Conservation (phyloP, 2,888 invertebrate species). For the Scrobipalpa atriplicella region DNA sequence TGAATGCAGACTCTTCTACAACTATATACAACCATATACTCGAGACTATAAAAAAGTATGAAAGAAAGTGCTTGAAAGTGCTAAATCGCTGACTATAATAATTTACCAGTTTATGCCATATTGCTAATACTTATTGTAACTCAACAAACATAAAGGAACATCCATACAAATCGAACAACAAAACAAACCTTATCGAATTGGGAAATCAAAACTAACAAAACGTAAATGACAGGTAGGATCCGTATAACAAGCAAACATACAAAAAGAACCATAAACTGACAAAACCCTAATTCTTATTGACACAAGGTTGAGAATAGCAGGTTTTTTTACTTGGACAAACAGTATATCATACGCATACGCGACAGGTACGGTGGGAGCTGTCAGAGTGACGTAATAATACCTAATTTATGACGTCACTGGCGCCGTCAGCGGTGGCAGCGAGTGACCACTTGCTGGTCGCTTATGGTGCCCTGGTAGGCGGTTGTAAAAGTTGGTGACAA, state of each 20-base stretch:
- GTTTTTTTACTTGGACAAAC: background rate
- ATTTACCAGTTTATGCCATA: too few species aligned
- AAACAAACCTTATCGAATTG: slow-evolving; percentile 49
- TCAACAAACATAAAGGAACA: background rate
- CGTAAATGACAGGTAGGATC: slow-evolving; percentile 65
- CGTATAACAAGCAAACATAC: slow-evolving; percentile 43
- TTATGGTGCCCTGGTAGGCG: background rate
- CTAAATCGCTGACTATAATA: too few species aligned
- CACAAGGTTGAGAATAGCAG: background rate
- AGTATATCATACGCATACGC: slow-evolving; percentile 44
- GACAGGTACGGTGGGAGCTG: slow-evolving; percentile 70
- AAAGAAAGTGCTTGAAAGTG: too few species aligned
- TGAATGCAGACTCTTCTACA: too few species aligned
- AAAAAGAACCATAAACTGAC: slow-evolving; percentile 40
- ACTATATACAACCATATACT: too few species aligned
- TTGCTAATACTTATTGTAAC: too few species aligned
- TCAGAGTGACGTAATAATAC: slow-evolving; percentile 68
- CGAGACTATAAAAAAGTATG: too few species aligned
- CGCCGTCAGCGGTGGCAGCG: slow-evolving; percentile 47
- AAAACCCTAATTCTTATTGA: background rate
- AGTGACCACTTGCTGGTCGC: background rate
- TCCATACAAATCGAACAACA: slow-evolving; percentile 24
- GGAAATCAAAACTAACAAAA: slow-evolving; percentile 62
- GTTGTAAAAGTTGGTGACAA: background rate
- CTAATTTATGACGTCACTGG: slow-evolving; percentile 65